Evolutionary conservation across 30 jellyfish, hydroid and myxozoan species (phyloP).

Genomic region (Calvadosia cruxmelitensis): DNA sequence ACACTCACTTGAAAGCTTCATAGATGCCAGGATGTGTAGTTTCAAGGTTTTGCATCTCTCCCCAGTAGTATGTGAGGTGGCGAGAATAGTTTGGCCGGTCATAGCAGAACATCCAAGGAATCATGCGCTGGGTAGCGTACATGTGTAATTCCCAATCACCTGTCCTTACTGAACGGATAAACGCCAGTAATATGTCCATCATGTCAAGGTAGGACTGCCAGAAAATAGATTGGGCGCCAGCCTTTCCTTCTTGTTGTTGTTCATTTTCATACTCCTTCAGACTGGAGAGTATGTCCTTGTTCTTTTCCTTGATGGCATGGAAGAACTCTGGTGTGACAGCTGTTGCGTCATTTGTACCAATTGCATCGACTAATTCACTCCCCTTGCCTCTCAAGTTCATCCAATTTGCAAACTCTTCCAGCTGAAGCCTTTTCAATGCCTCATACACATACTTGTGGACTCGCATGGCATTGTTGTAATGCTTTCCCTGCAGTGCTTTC

Average conservation of each 20-base stretch:
- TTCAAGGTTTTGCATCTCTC: constrained; percentile 10
- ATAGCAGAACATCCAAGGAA: constrained; percentile 23
- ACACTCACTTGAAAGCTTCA: not conserved
- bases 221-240: constrained; percentile 5
- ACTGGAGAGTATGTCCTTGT: too few relatives aligned
- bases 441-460: constrained; percentile 7
- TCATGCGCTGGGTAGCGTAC: constrained; percentile 18
- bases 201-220: constrained; percentile 24
- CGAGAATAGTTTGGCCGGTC: constrained; percentile 29
- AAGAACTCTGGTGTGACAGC: too few relatives aligned
- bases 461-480: constrained; percentile 25
- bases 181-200: constrained; percentile 9
- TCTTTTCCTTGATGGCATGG: too few relatives aligned
- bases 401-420: constrained; percentile 3
- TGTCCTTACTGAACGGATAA: constrained; percentile 3
- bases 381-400: not conserved
- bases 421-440: constrained; percentile 3
- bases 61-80: constrained; percentile 22
- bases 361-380: too few relatives aligned
- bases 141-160: constrained; percentile 23
- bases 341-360: too few relatives aligned
- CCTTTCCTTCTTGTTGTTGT: too few relatives aligned
- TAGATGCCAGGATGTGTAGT: constrained; percentile 17
- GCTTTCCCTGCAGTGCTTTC: constrained; percentile 15
- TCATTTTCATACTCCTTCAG: too few relatives aligned